Percentiles rank a stretch among this genome's conserved stretches.
Conservation (phyloP, 2,888 invertebrate species). For the Cetonia aurata region DNA sequence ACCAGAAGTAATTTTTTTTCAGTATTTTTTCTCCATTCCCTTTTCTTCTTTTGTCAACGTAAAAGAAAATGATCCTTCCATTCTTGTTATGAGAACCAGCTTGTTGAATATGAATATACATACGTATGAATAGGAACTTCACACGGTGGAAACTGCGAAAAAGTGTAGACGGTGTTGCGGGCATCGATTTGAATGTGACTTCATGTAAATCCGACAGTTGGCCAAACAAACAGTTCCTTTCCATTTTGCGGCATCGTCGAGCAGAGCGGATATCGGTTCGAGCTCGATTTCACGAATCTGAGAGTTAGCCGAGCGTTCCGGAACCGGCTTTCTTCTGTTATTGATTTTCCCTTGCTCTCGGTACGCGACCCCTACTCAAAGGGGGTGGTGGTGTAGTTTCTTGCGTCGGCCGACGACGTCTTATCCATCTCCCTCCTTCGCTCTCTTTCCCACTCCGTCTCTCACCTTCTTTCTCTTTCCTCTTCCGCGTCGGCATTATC, state of each 20-base stretch:
- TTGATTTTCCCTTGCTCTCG: slow-evolving; percentile 65
- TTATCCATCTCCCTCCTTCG: slow-evolving; percentile 41
- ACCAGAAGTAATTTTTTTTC: neutral
- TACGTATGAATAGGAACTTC: slow-evolving; percentile 9
- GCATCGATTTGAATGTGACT: slow-evolving; percentile 52
- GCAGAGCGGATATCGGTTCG: slow-evolving; percentile 66
- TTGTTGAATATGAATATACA: slow-evolving; percentile 18
- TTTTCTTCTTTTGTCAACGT: too few relatives aligned
- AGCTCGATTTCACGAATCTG: slow-evolving; percentile 68
- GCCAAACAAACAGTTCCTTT: slow-evolving; percentile 63
- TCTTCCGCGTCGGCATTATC: slow-evolving; percentile 46
- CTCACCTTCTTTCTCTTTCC: slow-evolving; percentile 40
- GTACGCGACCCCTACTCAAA: slow-evolving; percentile 31
- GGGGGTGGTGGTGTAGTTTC: slow-evolving; percentile 48
- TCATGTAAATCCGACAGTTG: slow-evolving; percentile 63
- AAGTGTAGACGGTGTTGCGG: slow-evolving; percentile 21
- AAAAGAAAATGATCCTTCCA: neutral
- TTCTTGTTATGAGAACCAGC: slow-evolving; percentile 7
- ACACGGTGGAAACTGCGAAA: slow-evolving; percentile 2
- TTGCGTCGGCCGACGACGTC: slow-evolving; percentile 50
- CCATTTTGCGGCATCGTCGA: slow-evolving; percentile 66
- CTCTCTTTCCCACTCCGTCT: slow-evolving; percentile 4
- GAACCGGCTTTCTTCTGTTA: slow-evolving; percentile 68
- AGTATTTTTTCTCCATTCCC: neutral
- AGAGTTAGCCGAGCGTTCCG: slow-evolving; percentile 68